Evolutionary conservation across 2,888 invertebrate species (phyloP), one percentile per base, ranked within the genome.

Genomic region (Neocrepidodera transversa): DNA sequence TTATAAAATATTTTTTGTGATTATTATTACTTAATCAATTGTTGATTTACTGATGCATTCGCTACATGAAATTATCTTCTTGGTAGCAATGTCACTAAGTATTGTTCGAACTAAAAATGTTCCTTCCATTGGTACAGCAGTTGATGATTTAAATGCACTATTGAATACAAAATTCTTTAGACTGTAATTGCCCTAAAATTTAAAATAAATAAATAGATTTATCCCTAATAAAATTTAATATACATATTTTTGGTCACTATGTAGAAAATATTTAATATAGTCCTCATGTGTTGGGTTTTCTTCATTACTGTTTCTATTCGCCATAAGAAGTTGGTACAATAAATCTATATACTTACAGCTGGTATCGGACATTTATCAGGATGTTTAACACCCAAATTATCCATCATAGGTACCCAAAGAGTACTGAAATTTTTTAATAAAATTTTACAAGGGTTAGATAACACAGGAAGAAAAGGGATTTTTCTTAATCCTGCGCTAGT

Each of bases 281-380:
- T n/a, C n/a, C n/a, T n/a, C n/a, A n/a, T n/a, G n/a, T n/a, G n/a
- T n/a, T n/a, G n/a, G n/a, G n/a, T n/a, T n/a, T n/a, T n/a, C n/a
- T n/a, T n/a, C n/a, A n/a, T n/a, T n/a, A n/a, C n/a, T n/a, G n/a
- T n/a, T n/a, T n/a, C n/a, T n/a, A n/a, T n/a, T n/a, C n/a, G n/a
- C n/a, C n/a, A n/a, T n/a, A n/a, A n/a, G n/a, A n/a, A n/a, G n/a
- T n/a, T n/a, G n/a, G n/a, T n/a, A n/a, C n/a, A n/a, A n/a, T n/a
- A n/a, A n/a, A n/a, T n/a, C n/a, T n/a, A n/a, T 16, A 43, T 11
- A 47, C 47, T 47, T 30, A 47, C 47, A 2, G 30, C 47, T 10
- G 47, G 47, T 28, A 47, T 28, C 5, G 47, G 47, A 47, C 47
- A 47, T 47, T 26, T 13, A 11, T 47, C 47, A 14, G 47, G 47